Percentiles rank a stretch among this genome's conserved stretches.
Conservation (phyloP, 2,888 invertebrate genomes). For the Diplolepis rosae region DNA sequence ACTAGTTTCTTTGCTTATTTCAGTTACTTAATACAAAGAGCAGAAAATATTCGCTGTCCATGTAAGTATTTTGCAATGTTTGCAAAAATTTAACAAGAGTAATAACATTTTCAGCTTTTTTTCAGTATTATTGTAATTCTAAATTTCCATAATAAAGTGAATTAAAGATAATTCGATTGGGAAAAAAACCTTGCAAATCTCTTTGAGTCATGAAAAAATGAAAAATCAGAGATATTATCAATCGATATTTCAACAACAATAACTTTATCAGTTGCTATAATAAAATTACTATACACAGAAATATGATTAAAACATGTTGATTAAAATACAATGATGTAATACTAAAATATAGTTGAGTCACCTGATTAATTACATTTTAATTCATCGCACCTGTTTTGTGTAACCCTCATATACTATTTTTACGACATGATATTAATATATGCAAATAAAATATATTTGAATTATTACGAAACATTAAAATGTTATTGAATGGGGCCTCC, state of each 20-base stretch:
- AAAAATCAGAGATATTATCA: background rate
- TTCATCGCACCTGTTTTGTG: slow-evolving; percentile 11
- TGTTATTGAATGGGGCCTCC: background rate
- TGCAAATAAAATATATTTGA: slow-evolving; percentile 14
- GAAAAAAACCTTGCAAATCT: too few species aligned
- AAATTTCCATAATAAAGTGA: too few species aligned
- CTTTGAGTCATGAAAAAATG: too few species aligned
- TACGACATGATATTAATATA: background rate
- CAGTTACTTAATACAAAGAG: too few species aligned
- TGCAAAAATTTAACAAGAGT: too few species aligned
- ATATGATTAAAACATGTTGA: background rate
- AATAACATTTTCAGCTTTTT: too few species aligned
- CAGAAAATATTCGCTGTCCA: too few species aligned
- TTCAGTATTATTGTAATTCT: too few species aligned
- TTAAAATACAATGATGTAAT: slow-evolving; percentile 8
- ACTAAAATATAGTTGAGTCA: background rate
- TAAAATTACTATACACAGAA: background rate
- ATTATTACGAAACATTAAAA: slow-evolving; percentile 4
- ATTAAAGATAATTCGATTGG: too few species aligned
- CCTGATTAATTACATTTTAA: slow-evolving; percentile 7
- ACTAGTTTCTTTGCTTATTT: too few species aligned
- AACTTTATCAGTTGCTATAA: slow-evolving; percentile 33
- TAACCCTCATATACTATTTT: background rate
- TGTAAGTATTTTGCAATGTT: background rate
- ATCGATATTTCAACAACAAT: slow-evolving; percentile 42